phyloP scores from a whole-genome alignment of 2,113 vertebrate genomes.

The Pygoscelis antarcticus region DNA sequence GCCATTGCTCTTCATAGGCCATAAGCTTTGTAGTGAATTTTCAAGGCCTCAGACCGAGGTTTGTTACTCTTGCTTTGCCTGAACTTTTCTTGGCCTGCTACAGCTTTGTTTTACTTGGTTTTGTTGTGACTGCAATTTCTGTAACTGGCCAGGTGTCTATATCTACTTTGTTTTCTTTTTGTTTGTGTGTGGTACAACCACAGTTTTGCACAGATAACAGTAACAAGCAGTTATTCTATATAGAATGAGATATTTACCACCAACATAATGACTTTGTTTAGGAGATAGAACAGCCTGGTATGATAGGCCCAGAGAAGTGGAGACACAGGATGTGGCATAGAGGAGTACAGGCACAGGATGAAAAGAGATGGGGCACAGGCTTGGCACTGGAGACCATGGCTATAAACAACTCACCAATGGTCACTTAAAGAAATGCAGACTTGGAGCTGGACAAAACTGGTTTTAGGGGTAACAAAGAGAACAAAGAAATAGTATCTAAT shows the following conservation, averaged over 20 bases:
- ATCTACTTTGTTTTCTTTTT: not conserved
- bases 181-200: not conserved
- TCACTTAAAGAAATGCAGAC: not conserved
- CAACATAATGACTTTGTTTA: accelerated
- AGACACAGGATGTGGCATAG: not conserved
- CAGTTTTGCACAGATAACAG: not conserved
- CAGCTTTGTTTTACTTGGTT: not conserved
- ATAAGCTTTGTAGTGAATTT: not conserved
- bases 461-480: not conserved
- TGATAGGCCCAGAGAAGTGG: not conserved
- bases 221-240: not conserved
- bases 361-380: not conserved
- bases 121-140: not conserved
- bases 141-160: not conserved
- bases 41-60: accelerated
- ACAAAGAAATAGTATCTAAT: not conserved
- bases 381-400: not conserved
- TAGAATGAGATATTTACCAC: not conserved
- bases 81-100: not conserved
- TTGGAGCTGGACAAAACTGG: not conserved
- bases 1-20: not conserved
- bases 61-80: not conserved
- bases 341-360: not conserved
- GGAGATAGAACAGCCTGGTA: not conserved
- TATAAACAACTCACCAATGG: not conserved